phyloP scores from a whole-genome alignment of 2,797 vertebrate species.

The Miichthys miiuy region DNA sequence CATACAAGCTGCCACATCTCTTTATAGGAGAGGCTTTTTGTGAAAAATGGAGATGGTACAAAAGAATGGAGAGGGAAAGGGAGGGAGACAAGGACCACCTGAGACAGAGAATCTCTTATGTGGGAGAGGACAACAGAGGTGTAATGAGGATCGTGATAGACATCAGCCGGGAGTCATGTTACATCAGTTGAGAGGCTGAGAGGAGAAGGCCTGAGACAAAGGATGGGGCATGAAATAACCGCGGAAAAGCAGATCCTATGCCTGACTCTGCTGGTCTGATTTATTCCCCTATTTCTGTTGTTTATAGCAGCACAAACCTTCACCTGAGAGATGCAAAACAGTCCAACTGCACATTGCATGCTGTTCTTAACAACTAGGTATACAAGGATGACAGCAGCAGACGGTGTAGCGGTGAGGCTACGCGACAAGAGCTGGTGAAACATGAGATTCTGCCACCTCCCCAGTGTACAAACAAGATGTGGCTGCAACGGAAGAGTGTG shows the following conservation, averaged over 20 bases:
- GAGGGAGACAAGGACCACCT: slow-evolving; percentile 38
- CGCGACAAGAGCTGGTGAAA: slow-evolving; percentile 66
- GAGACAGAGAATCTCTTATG: slow-evolving; percentile 66
- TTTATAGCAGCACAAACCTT: slow-evolving; percentile 43
- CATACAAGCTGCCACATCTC: slow-evolving; percentile 32
- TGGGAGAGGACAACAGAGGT: slow-evolving; percentile 66
- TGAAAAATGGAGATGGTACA: slow-evolving; percentile 35
- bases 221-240: slow-evolving; percentile 39
- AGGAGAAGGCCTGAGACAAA: slow-evolving; percentile 47
- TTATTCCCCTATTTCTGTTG: slow-evolving; percentile 47
- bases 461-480: slow-evolving; percentile 75
- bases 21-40: slow-evolving; percentile 21
- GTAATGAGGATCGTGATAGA: slow-evolving; percentile 74
- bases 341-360: slow-evolving; percentile 38
- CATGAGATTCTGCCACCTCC: slow-evolving; percentile 69
- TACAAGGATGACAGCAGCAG: slow-evolving; percentile 60
- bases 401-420: slow-evolving; percentile 50
- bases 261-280: slow-evolving; percentile 45
- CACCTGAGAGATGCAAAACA: slow-evolving; percentile 60
- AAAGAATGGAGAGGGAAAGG: slow-evolving; percentile 7
- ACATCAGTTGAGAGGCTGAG: slow-evolving; percentile 48
- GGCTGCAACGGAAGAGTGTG: slow-evolving; percentile 59
- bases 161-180: slow-evolving; percentile 72
- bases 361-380: slow-evolving; percentile 63
- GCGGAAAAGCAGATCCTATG: slow-evolving; percentile 32